phyloP scores from a whole-genome alignment of 2,888 invertebrate species.

The Nebria brevicollis region DNA sequence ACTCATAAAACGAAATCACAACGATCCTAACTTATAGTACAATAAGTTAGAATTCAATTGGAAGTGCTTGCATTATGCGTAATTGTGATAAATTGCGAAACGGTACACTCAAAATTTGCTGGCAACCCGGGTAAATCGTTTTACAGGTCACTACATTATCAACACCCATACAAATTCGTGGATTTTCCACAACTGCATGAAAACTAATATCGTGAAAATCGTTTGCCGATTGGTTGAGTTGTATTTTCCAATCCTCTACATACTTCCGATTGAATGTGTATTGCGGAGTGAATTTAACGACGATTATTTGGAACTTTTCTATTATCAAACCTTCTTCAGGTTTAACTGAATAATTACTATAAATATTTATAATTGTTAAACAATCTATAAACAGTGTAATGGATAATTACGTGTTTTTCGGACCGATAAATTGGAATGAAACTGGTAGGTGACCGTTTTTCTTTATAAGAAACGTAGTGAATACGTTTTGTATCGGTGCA shows the following conservation, averaged over 20 bases:
- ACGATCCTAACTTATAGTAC: neutral
- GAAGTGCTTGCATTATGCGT: slow-evolving; percentile 4
- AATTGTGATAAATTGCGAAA: slow-evolving; percentile 19
- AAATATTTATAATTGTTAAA: neutral
- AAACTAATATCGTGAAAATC: neutral
- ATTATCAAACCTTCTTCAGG: slow-evolving; percentile 17
- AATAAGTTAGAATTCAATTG: neutral
- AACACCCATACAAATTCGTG: slow-evolving; percentile 3
- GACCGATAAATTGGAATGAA: slow-evolving; percentile 11
- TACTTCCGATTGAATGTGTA: neutral
- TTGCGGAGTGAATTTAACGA: slow-evolving; percentile 14
- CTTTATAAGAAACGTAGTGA: slow-evolving; percentile 21
- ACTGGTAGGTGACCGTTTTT: slow-evolving; percentile 14
- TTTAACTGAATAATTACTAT: slow-evolving; percentile 19
- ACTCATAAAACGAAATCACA: neutral
- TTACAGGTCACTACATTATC: slow-evolving; percentile 24
- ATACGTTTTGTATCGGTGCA: neutral
- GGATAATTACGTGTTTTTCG: neutral
- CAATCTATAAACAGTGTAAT: neutral
- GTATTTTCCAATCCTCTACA: slow-evolving; percentile 23
- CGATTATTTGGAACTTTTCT: slow-evolving; percentile 16
- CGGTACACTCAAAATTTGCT: slow-evolving; percentile 10
- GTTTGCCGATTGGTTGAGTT: slow-evolving; percentile 10
- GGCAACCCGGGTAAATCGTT: slow-evolving; percentile 29
- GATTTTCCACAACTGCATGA: slow-evolving; percentile 9